These are phyloP conservation scores for Sinelater perroti DNA, from an alignment of 2,888 invertebrate genomes.

Conservation along the genomic window DNA sequence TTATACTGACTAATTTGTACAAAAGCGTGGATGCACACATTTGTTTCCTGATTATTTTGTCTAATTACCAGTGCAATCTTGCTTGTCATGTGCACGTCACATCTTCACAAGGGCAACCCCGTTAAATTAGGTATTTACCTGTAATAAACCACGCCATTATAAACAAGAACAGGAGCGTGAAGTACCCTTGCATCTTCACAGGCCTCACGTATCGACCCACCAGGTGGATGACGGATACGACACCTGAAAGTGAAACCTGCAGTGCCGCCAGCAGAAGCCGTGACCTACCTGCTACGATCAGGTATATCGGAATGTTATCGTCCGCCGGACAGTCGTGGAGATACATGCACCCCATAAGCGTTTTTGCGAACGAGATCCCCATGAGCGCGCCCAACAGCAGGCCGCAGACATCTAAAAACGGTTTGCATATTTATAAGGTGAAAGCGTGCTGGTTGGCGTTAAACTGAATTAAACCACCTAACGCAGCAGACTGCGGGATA, in stretches of 20 bases:
- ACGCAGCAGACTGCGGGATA: no score
- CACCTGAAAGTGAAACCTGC: not conserved
- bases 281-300: conserved; percentile 51
- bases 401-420: not conserved
- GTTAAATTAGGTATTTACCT: not conserved
- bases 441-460: no score
- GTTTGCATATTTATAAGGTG: not conserved
- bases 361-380: conserved; percentile 41
- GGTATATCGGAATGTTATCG: conserved; percentile 55
- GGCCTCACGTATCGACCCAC: not conserved
- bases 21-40: no score
- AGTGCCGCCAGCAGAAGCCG: not conserved
- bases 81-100: no score
- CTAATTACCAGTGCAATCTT: no score
- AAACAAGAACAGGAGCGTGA: not conserved
- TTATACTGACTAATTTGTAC: no score
- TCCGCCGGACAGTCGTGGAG: conserved; percentile 54
- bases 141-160: conserved; percentile 9
- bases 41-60: no score
- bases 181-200: not conserved
- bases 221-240: not conserved
- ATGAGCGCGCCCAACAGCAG: not conserved
- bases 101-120: not conserved
- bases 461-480: no score
- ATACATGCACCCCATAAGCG: conserved; percentile 53